Evolutionary conservation across 92 coral and sea anemone species (phyloP).

Genomic region (Paramuricea clavata): DNA sequence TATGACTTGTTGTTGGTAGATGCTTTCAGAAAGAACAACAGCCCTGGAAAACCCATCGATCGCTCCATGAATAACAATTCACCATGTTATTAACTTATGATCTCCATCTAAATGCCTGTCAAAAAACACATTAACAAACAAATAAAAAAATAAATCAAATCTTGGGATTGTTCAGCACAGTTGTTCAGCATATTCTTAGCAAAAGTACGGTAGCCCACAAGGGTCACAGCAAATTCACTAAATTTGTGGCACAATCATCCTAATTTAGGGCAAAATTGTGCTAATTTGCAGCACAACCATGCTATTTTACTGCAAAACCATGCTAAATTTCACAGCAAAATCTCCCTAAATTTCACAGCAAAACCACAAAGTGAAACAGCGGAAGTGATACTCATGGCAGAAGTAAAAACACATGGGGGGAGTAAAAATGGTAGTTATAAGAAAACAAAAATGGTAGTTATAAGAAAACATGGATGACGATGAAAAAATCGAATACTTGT

Average conservation of each 20-base stretch:
- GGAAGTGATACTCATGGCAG: background rate
- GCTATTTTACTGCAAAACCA: no score
- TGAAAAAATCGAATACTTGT: slow-evolving; percentile 9
- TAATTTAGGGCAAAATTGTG: no score
- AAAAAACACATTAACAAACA: no score
- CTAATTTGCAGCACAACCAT: no score
- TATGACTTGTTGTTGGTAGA: slow-evolving; percentile 39
- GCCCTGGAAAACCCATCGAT: slow-evolving; percentile 50
- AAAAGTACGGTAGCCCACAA: no score
- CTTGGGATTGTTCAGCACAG: no score
- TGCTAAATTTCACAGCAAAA: no score
- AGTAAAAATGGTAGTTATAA: no score
- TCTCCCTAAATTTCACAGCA: background rate
- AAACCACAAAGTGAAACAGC: background rate
- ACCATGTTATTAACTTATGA: slow-evolving; percentile 36
- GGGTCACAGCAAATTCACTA: no score
- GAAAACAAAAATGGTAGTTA: background rate
- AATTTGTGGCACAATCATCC: no score
- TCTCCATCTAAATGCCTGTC: slow-evolving; percentile 49
- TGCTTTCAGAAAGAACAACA: slow-evolving; percentile 21
- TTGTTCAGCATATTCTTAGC: no score
- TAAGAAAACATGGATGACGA: background rate
- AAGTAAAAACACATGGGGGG: background rate
- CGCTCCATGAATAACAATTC: slow-evolving; percentile 46
- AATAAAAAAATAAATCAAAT: no score